These are phyloP conservation scores for Brenthis ino DNA, from an alignment of 2,888 invertebrate genomes.

Conservation along the genomic window DNA sequence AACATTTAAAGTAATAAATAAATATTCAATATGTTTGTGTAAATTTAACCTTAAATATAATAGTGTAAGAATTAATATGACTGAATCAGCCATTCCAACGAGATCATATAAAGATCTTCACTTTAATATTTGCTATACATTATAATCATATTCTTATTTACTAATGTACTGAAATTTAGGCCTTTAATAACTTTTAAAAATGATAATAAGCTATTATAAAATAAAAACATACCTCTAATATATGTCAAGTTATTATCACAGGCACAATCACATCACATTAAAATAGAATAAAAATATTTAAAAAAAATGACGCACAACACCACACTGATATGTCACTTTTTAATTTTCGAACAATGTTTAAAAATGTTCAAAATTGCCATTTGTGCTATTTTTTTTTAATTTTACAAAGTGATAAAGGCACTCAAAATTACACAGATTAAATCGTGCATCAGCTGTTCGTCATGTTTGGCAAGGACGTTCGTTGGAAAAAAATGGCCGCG, in stretches of 20 bases:
- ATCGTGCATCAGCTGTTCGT: conserved; percentile 67
- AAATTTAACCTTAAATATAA: neutral
- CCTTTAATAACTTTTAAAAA: neutral
- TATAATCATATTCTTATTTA: too few relatives aligned
- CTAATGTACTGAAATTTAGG: too few relatives aligned
- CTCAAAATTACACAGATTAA: conserved; percentile 39
- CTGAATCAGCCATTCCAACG: neutral
- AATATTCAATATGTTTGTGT: too few relatives aligned
- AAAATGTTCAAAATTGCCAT: conserved; percentile 4
- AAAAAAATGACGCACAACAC: conserved; percentile 21
- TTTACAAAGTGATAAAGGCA: conserved; percentile 7
- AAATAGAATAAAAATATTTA: conserved; percentile 2
- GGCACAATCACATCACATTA: conserved; percentile 24
- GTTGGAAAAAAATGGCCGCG: conserved; percentile 54
- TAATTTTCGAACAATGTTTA: conserved; percentile 4
- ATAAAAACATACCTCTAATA: conserved; percentile 18
- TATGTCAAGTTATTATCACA: conserved; percentile 17
- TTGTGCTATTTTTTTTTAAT: conserved; percentile 1
- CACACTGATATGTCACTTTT: conserved; percentile 21
- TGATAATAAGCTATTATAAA: neutral
- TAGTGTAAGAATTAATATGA: neutral
- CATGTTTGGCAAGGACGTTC: conserved; percentile 63
- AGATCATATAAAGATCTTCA: too few relatives aligned
- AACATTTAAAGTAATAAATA: too few relatives aligned
- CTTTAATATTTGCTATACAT: too few relatives aligned